Evolutionary conservation across 2,113 vertebrate species (phyloP).

Genomic region (Clarias batrachus): DNA sequence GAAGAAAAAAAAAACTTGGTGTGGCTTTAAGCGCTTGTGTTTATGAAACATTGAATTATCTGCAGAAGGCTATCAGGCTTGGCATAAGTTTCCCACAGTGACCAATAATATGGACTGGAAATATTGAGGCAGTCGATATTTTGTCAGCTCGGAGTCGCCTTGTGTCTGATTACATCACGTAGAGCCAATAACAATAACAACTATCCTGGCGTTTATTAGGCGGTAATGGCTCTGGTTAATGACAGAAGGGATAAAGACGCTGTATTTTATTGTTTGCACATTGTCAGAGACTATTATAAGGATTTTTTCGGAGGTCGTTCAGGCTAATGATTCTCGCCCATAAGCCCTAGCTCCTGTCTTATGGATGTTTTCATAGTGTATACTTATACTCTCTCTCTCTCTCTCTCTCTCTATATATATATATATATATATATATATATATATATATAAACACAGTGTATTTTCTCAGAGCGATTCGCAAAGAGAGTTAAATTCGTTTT

Average conservation of each 20-base stretch:
- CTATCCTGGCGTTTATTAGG: slow-evolving; percentile 16
- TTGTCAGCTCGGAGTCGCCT: slow-evolving; percentile 20
- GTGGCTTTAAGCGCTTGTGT: neutral
- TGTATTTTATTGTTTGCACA: slow-evolving; percentile 35
- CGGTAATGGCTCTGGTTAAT: slow-evolving; percentile 13
- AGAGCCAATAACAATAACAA: slow-evolving; percentile 29
- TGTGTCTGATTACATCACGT: slow-evolving; percentile 34
- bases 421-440: neutral
- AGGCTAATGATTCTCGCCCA: neutral
- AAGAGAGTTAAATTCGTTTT: neutral
- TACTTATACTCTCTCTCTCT: neutral
- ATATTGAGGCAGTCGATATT: slow-evolving; percentile 14
- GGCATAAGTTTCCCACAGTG: slow-evolving; percentile 27
- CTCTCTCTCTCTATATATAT: neutral
- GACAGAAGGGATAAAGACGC: slow-evolving; percentile 8
- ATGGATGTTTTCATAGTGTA: neutral
- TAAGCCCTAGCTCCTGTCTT: slow-evolving; percentile 6
- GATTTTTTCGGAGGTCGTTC: slow-evolving; percentile 15
- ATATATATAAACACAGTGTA: neutral
- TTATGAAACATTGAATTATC: slow-evolving; percentile 18
- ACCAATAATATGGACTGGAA: slow-evolving; percentile 23
- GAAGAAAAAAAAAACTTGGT: neutral
- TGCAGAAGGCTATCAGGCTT: slow-evolving; percentile 13
- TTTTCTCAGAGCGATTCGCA: neutral
- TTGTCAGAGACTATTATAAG: slow-evolving; percentile 31